These are phyloP conservation scores for Drosophila kurseongensis DNA, from an alignment of 1,140 invertebrate genomes.

Conservation along the genomic window DNA sequence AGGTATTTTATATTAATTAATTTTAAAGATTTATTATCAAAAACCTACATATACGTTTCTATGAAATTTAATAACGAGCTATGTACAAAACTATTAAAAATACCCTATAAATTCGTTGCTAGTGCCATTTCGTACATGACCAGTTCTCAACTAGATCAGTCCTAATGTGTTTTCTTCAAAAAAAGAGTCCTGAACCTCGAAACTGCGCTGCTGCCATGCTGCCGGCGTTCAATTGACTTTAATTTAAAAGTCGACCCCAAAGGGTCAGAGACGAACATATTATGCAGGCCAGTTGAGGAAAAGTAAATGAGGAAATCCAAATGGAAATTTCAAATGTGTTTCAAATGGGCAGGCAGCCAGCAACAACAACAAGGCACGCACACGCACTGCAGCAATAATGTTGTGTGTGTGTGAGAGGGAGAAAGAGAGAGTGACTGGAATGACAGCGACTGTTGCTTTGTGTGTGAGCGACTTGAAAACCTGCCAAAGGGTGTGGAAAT, in stretches of 20 bases:
- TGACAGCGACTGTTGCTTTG: conserved; percentile 20
- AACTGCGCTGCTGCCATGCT: conserved; percentile 11
- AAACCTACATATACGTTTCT: too few species aligned
- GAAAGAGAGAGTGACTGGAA: conserved; percentile 10
- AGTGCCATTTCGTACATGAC: background rate
- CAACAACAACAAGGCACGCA: conserved; percentile 41
- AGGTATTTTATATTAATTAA: too few species aligned
- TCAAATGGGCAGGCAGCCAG: conserved; percentile 62
- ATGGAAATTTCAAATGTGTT: conserved; percentile 82
- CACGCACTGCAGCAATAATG: conserved; percentile 25
- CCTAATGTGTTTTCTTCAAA: conserved; percentile 1
- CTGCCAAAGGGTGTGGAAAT: conserved; percentile 72
- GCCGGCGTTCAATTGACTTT: conserved; percentile 65
- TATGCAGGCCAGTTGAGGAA: conserved; percentile 64
- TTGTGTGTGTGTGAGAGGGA: background rate
- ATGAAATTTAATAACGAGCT: too few species aligned
- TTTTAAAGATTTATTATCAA: too few species aligned
- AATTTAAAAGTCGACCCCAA: conserved; percentile 73
- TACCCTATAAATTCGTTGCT: too few species aligned
- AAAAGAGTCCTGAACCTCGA: conserved; percentile 12
- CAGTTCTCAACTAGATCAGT: background rate
- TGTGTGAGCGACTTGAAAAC: conserved; percentile 55
- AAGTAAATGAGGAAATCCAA: conserved; percentile 77
- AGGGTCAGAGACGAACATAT: conserved; percentile 69
- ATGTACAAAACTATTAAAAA: too few species aligned